Evolutionary conservation across 2,113 vertebrate genomes (phyloP).

Genomic region (Syrmaticus mikado): DNA sequence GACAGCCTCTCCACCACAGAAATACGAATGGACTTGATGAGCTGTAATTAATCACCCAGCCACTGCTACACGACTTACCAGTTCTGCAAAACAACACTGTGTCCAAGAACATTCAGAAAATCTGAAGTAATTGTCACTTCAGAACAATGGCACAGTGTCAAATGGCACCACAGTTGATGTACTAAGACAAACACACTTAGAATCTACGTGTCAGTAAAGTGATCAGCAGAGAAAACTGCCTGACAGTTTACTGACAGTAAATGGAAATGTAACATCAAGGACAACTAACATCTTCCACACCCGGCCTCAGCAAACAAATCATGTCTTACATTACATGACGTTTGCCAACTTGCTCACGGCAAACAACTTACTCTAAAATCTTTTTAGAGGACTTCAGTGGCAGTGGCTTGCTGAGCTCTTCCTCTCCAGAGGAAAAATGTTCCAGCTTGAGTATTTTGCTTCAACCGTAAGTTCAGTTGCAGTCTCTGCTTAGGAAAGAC

Average conservation of each 20-base stretch:
- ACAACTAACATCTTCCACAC: not conserved
- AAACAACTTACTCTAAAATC: not conserved
- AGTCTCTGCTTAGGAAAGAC: not conserved
- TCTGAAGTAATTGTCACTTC: not conserved
- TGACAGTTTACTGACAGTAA: not conserved
- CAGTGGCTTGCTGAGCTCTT: not conserved
- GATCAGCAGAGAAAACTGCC: not conserved
- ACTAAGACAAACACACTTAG: not conserved
- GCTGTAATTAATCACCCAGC: not conserved
- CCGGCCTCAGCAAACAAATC: rapidly evolving
- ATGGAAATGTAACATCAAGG: not conserved
- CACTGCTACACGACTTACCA: not conserved
- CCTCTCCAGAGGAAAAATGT: not conserved
- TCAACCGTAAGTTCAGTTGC: not conserved
- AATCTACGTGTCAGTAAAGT: not conserved
- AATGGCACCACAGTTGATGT: not conserved
- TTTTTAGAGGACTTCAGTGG: not conserved
- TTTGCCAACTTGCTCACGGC: not conserved
- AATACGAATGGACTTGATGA: not conserved
- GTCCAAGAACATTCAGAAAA: not conserved
- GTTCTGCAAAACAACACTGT: not conserved
- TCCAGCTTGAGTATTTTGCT: not conserved
- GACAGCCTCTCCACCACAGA: not conserved
- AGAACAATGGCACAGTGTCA: not conserved
- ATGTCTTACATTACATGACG: too few species aligned